Evolutionary conservation across 2,888 invertebrate genomes (phyloP), one percentile per base, ranked within the genome.

Genomic region (Pristionchus mayeri): DNA sequence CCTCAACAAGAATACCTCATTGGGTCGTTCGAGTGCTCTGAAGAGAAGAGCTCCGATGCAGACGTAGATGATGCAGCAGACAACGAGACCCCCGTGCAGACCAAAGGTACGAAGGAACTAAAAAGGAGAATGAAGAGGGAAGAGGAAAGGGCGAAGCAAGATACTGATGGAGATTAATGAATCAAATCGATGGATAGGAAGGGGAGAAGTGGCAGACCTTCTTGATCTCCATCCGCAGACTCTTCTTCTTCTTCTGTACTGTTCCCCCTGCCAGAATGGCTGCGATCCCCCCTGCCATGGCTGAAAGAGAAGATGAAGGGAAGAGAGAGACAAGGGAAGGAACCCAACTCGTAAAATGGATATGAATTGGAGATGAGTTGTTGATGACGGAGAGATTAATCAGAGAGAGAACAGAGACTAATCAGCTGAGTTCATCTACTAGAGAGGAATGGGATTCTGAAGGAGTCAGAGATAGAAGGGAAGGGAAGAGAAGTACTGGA

Each of bases 21-120:
- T 85, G 18, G 90, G 88, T 54, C 85, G 63, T 79, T 91, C 91
- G 48, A 89, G 63, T 30, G 84, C 71, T 82, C 87, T 86, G 85
- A 91, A 90, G 11, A 91, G 78, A 1, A 88, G 50, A 11, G 91
- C 90, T 0, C 91, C 91, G 2, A 87, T 24, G 76, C 88, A 84
- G 9, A 90, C 88, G 81, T 91, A 91, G 27, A 87, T 30, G 21
- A 88, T 81, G 52, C 90, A 91, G 6, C 88, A 85, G 50, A 89
- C 27, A 60, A 90, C 86, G 13, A 91, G 78, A 21, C 88, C 89
- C 27, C 88, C 84, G 71, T 91, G 91, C n/a, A 88, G 87, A 52
- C 88, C 88, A 52, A 71, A 54, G 9, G 54, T 44, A n/a, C 40
- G 54, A 11, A 85, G 48, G 37, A 85, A 48, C 85, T 78, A 30